Base-by-base conservation (phyloP, 1,140 invertebrate genomes). In the Adoxophyes honmai region DNA sequence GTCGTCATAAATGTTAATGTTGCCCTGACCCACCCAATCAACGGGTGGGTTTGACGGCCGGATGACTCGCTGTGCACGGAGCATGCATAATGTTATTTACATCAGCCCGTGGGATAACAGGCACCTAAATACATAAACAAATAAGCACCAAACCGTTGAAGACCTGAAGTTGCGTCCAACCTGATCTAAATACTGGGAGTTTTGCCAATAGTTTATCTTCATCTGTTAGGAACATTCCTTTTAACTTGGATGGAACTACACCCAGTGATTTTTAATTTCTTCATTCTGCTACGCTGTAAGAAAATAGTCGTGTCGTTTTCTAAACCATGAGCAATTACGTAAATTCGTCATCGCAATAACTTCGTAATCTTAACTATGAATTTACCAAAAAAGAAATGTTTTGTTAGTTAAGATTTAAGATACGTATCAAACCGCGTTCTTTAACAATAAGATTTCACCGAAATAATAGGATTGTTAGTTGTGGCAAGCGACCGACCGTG, bases 361-460 rank as follows among this genome's bases (percentile, higher is more conserved):
- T 48, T 48, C 18, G 11, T 48, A 38, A 55, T 15, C 54, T 11
- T 13, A 51, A 36, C 1, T 13, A 28, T 48, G 21, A 36, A 51
- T 57, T 48, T 57, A 18, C 34, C 4, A 35, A 18, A 39, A 57
- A 51, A 39, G 18, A 57, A 57, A 57, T 34, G 34, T 28, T 28
- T 34, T 39, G 42, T 51, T 52, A 33, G 14, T 48, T 14, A 21
- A 54, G 34, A 54, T 48, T 60, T 42, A 36, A 28, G 58, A 60
- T 60, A 11, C 36, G 33, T 55, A 60, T 53, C 52, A 15, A 35
- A 14, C 52, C 11, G 18, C 38, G 28, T n/a, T 36, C 33, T 36
- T 9, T 36, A 4, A 52, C 34, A 52, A 58, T 28, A 21, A 51
- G 56, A 57, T 57, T 57, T 35, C 42, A 51, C 16, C 42, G 16